These are phyloP conservation scores for Dromococcyx pavoninus DNA, from an alignment of 2,797 vertebrate species.

Conservation along the genomic window DNA sequence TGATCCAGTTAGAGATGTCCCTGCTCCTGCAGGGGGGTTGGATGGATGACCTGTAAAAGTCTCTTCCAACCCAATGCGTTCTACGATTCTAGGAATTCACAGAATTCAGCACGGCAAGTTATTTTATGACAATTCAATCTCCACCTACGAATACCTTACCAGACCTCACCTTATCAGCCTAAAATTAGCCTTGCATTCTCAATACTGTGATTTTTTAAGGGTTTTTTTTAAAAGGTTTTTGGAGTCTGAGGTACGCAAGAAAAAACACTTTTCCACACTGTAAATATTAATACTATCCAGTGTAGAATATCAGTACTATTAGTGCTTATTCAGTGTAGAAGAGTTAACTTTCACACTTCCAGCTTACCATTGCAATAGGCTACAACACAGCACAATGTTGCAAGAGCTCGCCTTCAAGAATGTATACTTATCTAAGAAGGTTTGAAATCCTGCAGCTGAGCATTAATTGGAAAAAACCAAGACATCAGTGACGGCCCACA, in stretches of 20 bases:
- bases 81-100: not conserved
- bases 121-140: not conserved
- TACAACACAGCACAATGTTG: not conserved
- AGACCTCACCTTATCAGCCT: not conserved
- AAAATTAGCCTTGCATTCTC: not conserved
- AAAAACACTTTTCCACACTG: not conserved
- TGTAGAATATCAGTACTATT: not conserved
- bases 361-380: not conserved
- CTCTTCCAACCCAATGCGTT: too few species aligned
- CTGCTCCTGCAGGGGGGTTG: too few species aligned
- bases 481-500: rapidly evolving
- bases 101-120: not conserved
- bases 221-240: not conserved
- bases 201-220: not conserved
- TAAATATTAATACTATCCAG: not conserved
- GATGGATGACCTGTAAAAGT: too few species aligned
- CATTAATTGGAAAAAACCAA: not conserved
- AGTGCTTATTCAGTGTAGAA: not conserved
- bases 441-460: not conserved
- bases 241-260: not conserved
- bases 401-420: not conserved
- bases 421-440: not conserved
- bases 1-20: too few species aligned
- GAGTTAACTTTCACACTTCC: not conserved
- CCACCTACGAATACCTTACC: not conserved